Evolutionary conservation across 2,797 vertebrate species (phyloP).

Genomic region (Brachymystax lenok): DNA sequence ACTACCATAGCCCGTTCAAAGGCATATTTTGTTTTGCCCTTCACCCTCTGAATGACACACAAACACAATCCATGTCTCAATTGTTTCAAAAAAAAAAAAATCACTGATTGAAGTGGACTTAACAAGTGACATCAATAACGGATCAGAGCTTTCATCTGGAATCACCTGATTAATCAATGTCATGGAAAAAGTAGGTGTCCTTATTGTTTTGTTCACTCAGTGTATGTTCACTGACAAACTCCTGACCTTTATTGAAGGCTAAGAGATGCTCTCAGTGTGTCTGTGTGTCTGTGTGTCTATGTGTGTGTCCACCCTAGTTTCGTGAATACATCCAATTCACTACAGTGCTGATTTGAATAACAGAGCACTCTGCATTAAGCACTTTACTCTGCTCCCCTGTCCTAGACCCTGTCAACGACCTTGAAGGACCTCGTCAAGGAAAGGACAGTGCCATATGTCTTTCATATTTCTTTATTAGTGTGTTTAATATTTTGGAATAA

Average conservation of each 20-base stretch:
- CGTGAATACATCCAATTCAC: neutral
- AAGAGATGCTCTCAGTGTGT: neutral
- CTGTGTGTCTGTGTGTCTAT: slow-evolving; percentile 1
- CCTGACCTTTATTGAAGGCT: neutral
- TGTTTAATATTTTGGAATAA: neutral
- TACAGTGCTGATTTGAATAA: too few species aligned
- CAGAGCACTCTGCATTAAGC: too few species aligned
- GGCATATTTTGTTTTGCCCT: too few species aligned
- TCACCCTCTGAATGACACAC: too few species aligned
- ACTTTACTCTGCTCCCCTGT: neutral
- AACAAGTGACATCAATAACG: too few species aligned
- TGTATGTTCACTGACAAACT: slow-evolving; percentile 11
- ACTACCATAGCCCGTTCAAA: too few species aligned
- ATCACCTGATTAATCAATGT: too few species aligned
- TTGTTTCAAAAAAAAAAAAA: too few species aligned
- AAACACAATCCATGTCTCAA: too few species aligned
- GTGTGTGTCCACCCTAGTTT: neutral
- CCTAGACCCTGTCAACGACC: neutral
- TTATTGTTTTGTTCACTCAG: neutral
- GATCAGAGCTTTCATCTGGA: too few species aligned
- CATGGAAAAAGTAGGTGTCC: neutral
- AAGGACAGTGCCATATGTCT: neutral
- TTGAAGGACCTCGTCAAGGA: neutral
- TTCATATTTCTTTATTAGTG: neutral
- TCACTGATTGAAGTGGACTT: too few species aligned